A percentile compares a stretch with the other conserved stretches of the same genome.
Conservation (phyloP, 2,113 vertebrate genomes). For the Felis catus region DNA sequence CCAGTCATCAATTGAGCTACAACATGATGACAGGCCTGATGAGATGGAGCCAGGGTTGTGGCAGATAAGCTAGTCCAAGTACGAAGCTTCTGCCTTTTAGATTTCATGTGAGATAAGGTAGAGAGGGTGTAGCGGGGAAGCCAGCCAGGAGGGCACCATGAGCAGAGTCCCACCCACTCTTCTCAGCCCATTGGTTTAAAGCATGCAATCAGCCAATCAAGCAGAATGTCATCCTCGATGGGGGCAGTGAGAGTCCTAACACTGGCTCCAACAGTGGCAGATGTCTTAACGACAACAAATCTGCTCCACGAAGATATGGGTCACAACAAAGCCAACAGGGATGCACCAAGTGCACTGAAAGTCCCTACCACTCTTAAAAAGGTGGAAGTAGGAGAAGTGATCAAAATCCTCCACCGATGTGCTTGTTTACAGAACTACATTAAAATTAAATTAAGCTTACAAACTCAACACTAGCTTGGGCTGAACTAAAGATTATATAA, state of each 20-base stretch:
- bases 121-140: conserved; percentile 87
- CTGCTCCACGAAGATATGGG: conserved; percentile 88
- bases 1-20: conserved; percentile 81
- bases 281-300: conserved; percentile 89
- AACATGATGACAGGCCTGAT: conserved; percentile 88
- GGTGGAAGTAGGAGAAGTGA: conserved; percentile 91
- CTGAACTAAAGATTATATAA: conserved; percentile 92
- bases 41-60: conserved; percentile 92
- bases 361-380: conserved; percentile 91
- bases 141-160: conserved; percentile 93
- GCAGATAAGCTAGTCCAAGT: conserved; percentile 91
- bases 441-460: conserved; percentile 86
- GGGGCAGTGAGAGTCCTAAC: conserved; percentile 92
- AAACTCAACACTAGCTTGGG: conserved; percentile 87
- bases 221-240: conserved; percentile 89
- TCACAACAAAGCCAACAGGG: conserved; percentile 92
- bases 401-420: conserved; percentile 90
- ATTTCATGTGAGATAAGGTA: conserved; percentile 92
- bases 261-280: conserved; percentile 91
- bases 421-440: conserved; percentile 90
- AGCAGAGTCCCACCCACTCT: conserved; percentile 92
- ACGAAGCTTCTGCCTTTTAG: conserved; percentile 92
- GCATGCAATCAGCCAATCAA: conserved; percentile 90
- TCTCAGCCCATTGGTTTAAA: conserved; percentile 89
- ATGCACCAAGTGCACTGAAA: conserved; percentile 89